Percentiles rank a stretch among this genome's conserved stretches.
These are phyloP conservation scores for Eptatretus burgeri DNA, from an alignment of 2,113 vertebrate species.

Conservation along the genomic window DNA sequence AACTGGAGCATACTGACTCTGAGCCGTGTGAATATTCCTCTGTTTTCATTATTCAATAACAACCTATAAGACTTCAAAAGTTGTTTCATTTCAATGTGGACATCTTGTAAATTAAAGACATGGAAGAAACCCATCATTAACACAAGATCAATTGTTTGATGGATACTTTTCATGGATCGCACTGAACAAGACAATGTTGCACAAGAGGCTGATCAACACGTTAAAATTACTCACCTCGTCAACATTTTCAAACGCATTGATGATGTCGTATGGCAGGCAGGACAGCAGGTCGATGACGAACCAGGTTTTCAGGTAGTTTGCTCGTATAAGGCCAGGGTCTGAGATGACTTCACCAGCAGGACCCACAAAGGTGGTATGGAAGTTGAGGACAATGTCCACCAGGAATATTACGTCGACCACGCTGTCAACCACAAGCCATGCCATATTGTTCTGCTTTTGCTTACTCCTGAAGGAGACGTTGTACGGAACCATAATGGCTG, in stretches of 20 bases:
- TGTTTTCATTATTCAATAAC: too few relatives aligned
- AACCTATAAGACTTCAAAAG: too few relatives aligned
- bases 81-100: too few relatives aligned
- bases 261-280: constrained; percentile 6
- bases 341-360: constrained; percentile 5
- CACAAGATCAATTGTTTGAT: too few relatives aligned
- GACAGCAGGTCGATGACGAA: constrained; percentile 3
- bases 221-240: not conserved
- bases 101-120: too few relatives aligned
- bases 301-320: constrained; percentile 5
- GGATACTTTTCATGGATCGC: too few relatives aligned
- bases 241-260: constrained; percentile 2
- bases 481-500: constrained; percentile 3
- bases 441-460: not conserved
- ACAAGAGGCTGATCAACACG: too few relatives aligned
- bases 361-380: constrained; percentile 1
- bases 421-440: constrained; percentile 3
- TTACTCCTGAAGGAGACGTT: constrained; percentile 5
- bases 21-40: too few relatives aligned
- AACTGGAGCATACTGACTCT: too few relatives aligned
- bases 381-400: constrained; percentile 5
- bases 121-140: too few relatives aligned
- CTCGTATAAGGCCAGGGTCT: constrained; percentile 4
- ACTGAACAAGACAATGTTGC: too few relatives aligned
- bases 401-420: constrained; percentile 5